Percentiles rank a stretch among this genome's conserved stretches.
Conservation (phyloP, 2,888 invertebrate genomes). For the Eupithecia exiguata region DNA sequence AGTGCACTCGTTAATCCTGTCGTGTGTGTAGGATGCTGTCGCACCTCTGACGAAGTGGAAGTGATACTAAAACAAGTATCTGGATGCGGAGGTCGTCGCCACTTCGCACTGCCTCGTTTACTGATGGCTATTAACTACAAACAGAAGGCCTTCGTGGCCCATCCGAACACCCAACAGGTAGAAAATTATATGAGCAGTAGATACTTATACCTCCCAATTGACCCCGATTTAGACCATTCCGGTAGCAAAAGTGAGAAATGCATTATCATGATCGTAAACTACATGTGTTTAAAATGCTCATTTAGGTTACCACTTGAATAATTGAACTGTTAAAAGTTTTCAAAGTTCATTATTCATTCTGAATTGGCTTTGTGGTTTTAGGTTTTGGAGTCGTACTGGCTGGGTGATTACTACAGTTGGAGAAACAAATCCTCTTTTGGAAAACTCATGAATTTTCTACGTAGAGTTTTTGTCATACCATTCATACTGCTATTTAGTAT, state of each 20-base stretch:
- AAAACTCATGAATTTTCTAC: slow-evolving; percentile 63
- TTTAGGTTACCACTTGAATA: slow-evolving; percentile 37
- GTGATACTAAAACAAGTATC: slow-evolving; percentile 84
- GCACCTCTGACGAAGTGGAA: slow-evolving; percentile 88
- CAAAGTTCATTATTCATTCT: neutral
- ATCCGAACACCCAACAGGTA: slow-evolving; percentile 89
- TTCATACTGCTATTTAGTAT: slow-evolving; percentile 64
- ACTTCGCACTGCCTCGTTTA: slow-evolving; percentile 86
- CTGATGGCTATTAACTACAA: slow-evolving; percentile 87
- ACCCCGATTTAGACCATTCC: slow-evolving; percentile 31
- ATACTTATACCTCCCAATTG: slow-evolving; percentile 8
- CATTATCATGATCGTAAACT: slow-evolving; percentile 43
- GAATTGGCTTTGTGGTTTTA: slow-evolving; percentile 46
- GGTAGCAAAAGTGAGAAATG: slow-evolving; percentile 34
- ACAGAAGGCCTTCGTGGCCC: slow-evolving; percentile 90
- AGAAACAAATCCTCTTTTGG: slow-evolving; percentile 69
- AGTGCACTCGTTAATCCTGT: slow-evolving; percentile 18
- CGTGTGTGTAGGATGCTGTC: slow-evolving; percentile 79
- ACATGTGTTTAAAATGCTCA: slow-evolving; percentile 30
- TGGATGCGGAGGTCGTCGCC: slow-evolving; percentile 67
- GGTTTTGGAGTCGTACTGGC: slow-evolving; percentile 86
- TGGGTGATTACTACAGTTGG: slow-evolving; percentile 85
- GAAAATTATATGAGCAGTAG: slow-evolving; percentile 6
- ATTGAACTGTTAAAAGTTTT: neutral
- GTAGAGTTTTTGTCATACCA: slow-evolving; percentile 62